Percentiles rank a stretch among this genome's conserved stretches.
Conservation (phyloP, 23 tunicate species). For the Diplosoma virens region DNA sequence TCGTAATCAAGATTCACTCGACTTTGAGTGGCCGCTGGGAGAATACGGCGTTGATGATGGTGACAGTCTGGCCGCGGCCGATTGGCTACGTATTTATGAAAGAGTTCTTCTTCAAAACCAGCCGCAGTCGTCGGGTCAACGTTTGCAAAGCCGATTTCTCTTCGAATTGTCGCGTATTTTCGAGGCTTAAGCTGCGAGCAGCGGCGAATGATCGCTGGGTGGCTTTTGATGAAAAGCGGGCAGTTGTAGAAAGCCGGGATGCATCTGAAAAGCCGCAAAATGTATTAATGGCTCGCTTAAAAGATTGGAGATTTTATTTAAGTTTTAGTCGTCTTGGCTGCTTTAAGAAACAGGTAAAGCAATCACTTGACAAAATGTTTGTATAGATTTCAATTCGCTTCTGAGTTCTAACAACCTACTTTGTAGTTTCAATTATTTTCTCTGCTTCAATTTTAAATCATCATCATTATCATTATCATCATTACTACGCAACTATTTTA, state of each 20-base stretch:
- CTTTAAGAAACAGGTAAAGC: too few relatives aligned
- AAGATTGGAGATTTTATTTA: too few relatives aligned
- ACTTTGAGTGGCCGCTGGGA: conserved; percentile 54
- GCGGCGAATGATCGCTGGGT: conserved; percentile 25
- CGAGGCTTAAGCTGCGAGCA: conserved; percentile 22
- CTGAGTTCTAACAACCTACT: too few relatives aligned
- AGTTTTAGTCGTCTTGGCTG: too few relatives aligned
- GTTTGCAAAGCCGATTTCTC: not conserved
- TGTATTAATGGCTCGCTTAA: not conserved
- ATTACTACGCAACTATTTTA: too few relatives aligned
- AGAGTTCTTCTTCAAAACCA: conserved; percentile 40
- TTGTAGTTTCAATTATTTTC: too few relatives aligned
- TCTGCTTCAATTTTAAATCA: too few relatives aligned
- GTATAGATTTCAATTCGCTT: too few relatives aligned
- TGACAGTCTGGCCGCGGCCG: conserved; percentile 25
- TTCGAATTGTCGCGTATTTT: not conserved
- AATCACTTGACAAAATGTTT: too few relatives aligned
- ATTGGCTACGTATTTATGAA: conserved; percentile 55
- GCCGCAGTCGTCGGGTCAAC: not conserved
- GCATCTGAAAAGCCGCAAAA: conserved; percentile 16
- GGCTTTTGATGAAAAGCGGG: conserved; percentile 65
- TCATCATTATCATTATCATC: too few relatives aligned
- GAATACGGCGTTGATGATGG: conserved; percentile 35
- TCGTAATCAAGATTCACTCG: conserved; percentile 36
- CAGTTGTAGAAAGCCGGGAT: conserved; percentile 64